Conservation (phyloP, 2,113 vertebrate species). For the Onychostoma macrolepis region DNA sequence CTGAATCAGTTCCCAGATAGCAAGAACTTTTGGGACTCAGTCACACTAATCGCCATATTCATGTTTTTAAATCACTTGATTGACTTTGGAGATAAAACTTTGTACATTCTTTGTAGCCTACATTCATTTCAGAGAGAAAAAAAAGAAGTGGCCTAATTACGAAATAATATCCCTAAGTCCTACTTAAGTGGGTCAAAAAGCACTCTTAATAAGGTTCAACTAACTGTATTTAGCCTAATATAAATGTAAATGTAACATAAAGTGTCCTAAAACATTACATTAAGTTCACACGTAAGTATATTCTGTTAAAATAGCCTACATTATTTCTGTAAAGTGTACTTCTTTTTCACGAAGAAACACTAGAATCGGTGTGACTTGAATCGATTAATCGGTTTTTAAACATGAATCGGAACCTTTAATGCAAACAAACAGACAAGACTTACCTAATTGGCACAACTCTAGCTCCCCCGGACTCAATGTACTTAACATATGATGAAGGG, state of each 20-base stretch:
- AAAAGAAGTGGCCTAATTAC: background rate
- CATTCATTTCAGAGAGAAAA: no score
- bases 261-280: background rate
- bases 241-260: background rate
- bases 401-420: background rate
- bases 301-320: background rate
- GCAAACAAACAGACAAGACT: background rate
- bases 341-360: background rate
- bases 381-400: background rate
- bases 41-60: no score
- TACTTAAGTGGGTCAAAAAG: no score
- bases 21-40: no score
- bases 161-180: background rate
- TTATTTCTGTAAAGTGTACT: background rate
- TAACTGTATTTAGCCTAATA: background rate
- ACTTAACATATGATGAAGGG: constrained; percentile 80
- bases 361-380: background rate
- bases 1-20: background rate
- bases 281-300: background rate
- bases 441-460: constrained; percentile 80
- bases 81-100: no score
- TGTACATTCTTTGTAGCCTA: no score
- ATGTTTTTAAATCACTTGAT: no score
- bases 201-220: background rate
- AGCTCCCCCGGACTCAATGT: constrained; percentile 77